Percentiles rank a stretch among this genome's conserved stretches.
phyloP scores from a whole-genome alignment of 2,113 vertebrate genomes.

The Marmota monax region DNA sequence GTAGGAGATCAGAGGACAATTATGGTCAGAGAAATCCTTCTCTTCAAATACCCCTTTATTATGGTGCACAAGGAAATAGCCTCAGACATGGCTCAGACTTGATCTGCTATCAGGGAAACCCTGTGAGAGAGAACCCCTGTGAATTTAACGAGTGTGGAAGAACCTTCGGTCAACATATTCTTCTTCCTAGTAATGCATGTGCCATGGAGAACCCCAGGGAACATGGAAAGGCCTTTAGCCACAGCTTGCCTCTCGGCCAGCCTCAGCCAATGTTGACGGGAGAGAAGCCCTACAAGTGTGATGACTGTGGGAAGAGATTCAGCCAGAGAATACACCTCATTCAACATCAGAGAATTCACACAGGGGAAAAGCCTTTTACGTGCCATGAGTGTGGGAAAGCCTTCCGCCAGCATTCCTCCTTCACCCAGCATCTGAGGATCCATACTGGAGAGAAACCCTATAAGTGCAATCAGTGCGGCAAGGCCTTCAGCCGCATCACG shows the following conservation, averaged over 20 bases:
- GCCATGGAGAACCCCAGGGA: slow-evolving; percentile 65
- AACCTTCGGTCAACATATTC: slow-evolving; percentile 67
- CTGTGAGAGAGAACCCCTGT: slow-evolving; percentile 68
- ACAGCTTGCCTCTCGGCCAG: slow-evolving; percentile 59
- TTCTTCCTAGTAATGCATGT: slow-evolving; percentile 68
- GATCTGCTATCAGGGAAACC: slow-evolving; percentile 57
- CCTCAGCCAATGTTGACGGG: slow-evolving; percentile 73
- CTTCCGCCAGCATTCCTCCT: slow-evolving; percentile 81
- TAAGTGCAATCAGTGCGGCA: slow-evolving; percentile 80
- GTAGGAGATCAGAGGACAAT: slow-evolving; percentile 64
- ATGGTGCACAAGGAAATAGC: slow-evolving; percentile 61
- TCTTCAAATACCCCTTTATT: slow-evolving; percentile 61
- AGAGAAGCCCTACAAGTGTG: slow-evolving; percentile 79
- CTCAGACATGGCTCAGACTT: slow-evolving; percentile 64
- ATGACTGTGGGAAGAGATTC: slow-evolving; percentile 81
- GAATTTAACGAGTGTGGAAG: slow-evolving; percentile 66
- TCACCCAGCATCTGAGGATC: slow-evolving; percentile 82
- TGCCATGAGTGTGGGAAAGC: slow-evolving; percentile 82
- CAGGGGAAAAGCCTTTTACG: slow-evolving; percentile 76
- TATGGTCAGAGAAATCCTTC: slow-evolving; percentile 72
- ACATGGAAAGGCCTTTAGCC: slow-evolving; percentile 62
- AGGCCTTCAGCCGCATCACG: slow-evolving; percentile 80
- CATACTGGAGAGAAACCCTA: slow-evolving; percentile 84
- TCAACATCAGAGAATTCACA: slow-evolving; percentile 81
- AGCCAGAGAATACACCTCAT: slow-evolving; percentile 79